Evolutionary conservation across 2,888 invertebrate species (phyloP).

Genomic region (Stegophylla sp.): DNA sequence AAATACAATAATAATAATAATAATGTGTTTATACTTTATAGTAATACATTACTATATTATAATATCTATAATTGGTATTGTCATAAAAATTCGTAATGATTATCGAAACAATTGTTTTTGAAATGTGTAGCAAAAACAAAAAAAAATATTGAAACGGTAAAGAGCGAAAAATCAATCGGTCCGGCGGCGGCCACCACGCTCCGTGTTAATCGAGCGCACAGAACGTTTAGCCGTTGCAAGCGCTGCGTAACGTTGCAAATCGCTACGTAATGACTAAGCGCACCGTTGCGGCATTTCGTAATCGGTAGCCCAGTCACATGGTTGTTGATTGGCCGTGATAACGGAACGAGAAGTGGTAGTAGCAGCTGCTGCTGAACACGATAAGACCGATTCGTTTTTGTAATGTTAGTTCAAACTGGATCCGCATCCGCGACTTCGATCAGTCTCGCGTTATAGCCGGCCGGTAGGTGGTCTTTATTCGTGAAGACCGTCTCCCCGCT

Average conservation of each 20-base stretch:
- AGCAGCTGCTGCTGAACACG: not conserved
- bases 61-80: no score
- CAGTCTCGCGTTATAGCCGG: constrained; percentile 39
- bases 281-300: constrained; percentile 3
- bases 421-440: not conserved
- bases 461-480: not conserved
- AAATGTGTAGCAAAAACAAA: no score
- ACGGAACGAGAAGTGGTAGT: constrained; percentile 2
- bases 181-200: not conserved
- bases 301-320: constrained; percentile 18
- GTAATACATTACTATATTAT: no score
- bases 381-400: constrained; percentile 10
- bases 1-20: no score
- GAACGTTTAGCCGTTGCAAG: no score
- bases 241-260: not conserved
- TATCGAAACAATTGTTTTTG: no score
- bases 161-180: not conserved
- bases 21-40: no score
- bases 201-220: not conserved
- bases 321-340: constrained; percentile 9
- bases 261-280: not conserved
- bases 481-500: not conserved
- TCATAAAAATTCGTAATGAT: no score
- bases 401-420: constrained; percentile 32
- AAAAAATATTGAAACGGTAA: no score